Evolutionary conservation across 2,888 invertebrate genomes (phyloP), one percentile per base, ranked within the genome.

Genomic region (Bombylius discolor): DNA sequence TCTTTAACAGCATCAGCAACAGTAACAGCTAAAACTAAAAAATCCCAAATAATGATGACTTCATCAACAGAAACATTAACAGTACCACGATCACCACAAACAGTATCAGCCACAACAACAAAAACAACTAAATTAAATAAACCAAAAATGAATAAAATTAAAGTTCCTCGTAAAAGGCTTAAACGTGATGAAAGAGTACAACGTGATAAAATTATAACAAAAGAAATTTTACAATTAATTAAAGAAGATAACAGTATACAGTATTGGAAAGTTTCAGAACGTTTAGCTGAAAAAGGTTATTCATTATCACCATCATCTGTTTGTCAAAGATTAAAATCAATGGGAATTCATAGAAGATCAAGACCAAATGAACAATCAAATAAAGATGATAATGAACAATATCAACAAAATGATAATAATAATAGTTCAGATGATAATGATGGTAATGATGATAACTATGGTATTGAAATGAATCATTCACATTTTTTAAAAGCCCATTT

Each of bases 201-300:
- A 52, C 70, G 72, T 52, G 72, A 72, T 61, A 69, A 68, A 59
- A 67, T 69, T 61, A 68, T 73, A 31, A 72, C 70, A 45, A 67
- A 70, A 32, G 73, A 72, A 64, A 72, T 72, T 58, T 67, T 72
- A 54, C 68, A 69, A 60, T 64, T 73, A 58, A 71, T 72, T 55
- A 70, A 70, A 56, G 73, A 71, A 64, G 72, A 72, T 51, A 70
- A 68, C 59, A 71, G 68, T 51, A 72, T 72, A 57, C 72, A 72
- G 57, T 72, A 72, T 58, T 72, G 72, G 72, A 73, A 72, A 58
- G 69, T 72, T 33, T 73, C 72, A 23, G 71, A 72, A 7, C 69
- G 69, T 5, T 61, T 72, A 13, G 72, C 72, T 47, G 73, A 72
- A 53, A 72, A 73, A 60, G 72, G 72, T 52, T 70, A 66, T 55